phyloP scores from a whole-genome alignment of 2,797 vertebrate genomes.

The Florisuga fusca region DNA sequence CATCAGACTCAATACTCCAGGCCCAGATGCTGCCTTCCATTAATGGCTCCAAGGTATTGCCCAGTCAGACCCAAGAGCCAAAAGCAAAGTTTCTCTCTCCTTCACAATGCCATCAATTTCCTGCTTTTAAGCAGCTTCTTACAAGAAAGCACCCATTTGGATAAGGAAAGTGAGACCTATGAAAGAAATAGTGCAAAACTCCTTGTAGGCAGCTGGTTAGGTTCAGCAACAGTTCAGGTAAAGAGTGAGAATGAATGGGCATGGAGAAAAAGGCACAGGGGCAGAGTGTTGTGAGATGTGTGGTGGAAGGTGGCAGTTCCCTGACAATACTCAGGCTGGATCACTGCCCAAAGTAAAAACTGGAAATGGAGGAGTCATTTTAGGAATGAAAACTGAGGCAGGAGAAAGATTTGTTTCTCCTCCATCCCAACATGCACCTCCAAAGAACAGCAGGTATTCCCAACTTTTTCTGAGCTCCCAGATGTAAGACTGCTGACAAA shows the following conservation, averaged over 20 bases:
- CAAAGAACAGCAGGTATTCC: not conserved
- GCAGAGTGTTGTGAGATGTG: not conserved
- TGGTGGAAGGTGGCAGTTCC: not conserved
- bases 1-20: not conserved
- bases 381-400: not conserved
- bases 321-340: not conserved
- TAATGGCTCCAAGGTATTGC: not conserved
- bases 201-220: not conserved
- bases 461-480: not conserved
- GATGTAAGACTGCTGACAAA: not conserved
- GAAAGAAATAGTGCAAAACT: not conserved
- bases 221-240: not conserved
- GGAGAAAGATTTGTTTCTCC: not conserved
- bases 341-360: not conserved
- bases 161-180: not conserved
- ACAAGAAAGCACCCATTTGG: too few relatives aligned
- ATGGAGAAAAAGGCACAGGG: fast-evolving
- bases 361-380: not conserved
- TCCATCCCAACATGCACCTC: fast-evolving
- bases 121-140: not conserved
- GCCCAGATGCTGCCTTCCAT: not conserved
- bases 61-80: not conserved
- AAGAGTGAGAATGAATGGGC: too few relatives aligned
- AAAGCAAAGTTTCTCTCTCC: not conserved
- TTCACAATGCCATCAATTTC: not conserved